Base-by-base conservation (phyloP, 2,888 invertebrate genomes). In the Agrochola macilenta region DNA sequence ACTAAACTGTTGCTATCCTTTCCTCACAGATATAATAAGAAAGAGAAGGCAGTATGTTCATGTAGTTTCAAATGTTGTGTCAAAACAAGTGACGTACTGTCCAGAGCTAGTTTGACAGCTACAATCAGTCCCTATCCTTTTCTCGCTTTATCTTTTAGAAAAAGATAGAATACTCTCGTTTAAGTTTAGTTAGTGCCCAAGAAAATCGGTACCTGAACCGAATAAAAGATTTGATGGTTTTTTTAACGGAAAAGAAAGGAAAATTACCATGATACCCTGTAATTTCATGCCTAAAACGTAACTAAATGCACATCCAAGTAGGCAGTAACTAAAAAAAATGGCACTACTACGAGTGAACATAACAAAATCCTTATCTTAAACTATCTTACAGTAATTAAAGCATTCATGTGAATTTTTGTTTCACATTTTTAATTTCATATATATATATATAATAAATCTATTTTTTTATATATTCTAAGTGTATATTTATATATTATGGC, bases 301-400 rank as follows among this genome's bases (percentile, higher is more conserved):
- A 89, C 83, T 93, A 95, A 95, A 95, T 94, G 94, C 94, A 91
- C 90, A 87, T 86, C 72, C 75, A 87, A 89, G 87, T 83, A 91
- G 91, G 91, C 90, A 89, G 84, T 89, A 87, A 90, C 79, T 77
- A 82, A 89, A 83, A 52, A 75, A 72, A 86, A 88, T 91, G 95
- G 94, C 95, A 94, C 94, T 95, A 95, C 94, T 93, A 91, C 92
- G 93, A 93, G 90, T 85, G 87, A 92, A 91, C 90, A 83, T 85
- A 90, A 89, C 82, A 87, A 73, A 79, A 64, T 76, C 82, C 86
- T 79, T 84, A 86, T 87, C 93, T 93, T 95, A 94, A 89, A 91
- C 95, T 95, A 95, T 94, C 96, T 96, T 96, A 96, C 85, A 93
- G 92, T 96, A 96, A 94, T 96, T 96, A 96, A 96, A 96, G 96